These are phyloP conservation scores for Pelobates cultripes DNA, from an alignment of 2,797 vertebrate species.

Conservation along the genomic window DNA sequence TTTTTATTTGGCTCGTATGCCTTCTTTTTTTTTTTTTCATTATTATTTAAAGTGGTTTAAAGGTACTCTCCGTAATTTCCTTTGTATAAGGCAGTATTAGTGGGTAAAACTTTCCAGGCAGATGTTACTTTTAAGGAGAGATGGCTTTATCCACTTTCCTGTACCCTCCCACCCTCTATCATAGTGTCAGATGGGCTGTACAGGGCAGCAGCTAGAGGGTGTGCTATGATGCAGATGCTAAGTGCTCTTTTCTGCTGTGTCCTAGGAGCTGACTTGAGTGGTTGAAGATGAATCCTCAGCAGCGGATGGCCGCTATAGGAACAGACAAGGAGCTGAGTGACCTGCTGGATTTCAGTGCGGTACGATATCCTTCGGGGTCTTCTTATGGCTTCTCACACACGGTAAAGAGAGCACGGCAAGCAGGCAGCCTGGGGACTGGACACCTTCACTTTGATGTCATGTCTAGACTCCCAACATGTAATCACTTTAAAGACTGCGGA, in stretches of 20 bases:
- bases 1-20: neutral
- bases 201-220: neutral
- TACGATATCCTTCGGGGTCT: slow-evolving; percentile 70
- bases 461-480: slow-evolving; percentile 72
- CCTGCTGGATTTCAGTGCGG: slow-evolving; percentile 99
- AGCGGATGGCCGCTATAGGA: slow-evolving; percentile 98
- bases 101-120: slow-evolving; percentile 21
- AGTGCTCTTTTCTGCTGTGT: slow-evolving; percentile 53
- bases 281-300: slow-evolving; percentile 95
- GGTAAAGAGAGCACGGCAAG: slow-evolving; percentile 43
- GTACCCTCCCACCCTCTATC: slow-evolving; percentile 12
- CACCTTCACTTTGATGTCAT: slow-evolving; percentile 76
- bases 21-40: neutral
- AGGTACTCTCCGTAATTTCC: neutral
- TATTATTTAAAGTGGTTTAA: neutral
- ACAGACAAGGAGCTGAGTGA: slow-evolving; percentile 99
- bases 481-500: slow-evolving; percentile 63
- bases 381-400: slow-evolving; percentile 55
- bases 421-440: slow-evolving; percentile 56
- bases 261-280: slow-evolving; percentile 71
- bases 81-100: neutral
- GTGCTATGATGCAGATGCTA: slow-evolving; percentile 34
- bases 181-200: slow-evolving; percentile 34
- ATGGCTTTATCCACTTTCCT: neutral
- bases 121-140: neutral